A percentile compares a stretch with the other conserved stretches of the same genome.
Evolutionary conservation across 2,888 invertebrate species (phyloP).

Genomic region (Tachina grossa): DNA sequence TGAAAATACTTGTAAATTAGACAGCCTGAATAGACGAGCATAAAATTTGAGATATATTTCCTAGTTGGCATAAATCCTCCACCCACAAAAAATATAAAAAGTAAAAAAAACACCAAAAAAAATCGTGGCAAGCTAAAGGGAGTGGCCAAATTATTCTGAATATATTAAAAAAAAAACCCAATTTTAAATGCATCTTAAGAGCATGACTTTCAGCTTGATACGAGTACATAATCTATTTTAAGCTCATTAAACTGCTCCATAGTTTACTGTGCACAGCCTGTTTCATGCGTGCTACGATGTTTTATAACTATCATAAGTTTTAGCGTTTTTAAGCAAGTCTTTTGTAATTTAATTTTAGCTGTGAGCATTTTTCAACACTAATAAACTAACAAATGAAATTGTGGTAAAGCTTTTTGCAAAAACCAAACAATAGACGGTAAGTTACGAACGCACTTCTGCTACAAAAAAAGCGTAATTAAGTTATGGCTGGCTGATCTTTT

Average conservation of each 20-base stretch:
- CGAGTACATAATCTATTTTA: too few relatives aligned
- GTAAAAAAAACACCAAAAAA: neutral
- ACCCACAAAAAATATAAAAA: neutral
- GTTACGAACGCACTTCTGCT: conserved; percentile 61
- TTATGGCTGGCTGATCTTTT: conserved; percentile 32
- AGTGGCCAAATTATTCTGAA: neutral
- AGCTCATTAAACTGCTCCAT: neutral
- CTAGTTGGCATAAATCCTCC: conserved; percentile 49
- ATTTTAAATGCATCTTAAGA: neutral
- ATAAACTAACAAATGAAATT: conserved; percentile 15
- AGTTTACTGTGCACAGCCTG: neutral
- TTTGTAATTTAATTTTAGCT: conserved; percentile 27
- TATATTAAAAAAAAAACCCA: neutral
- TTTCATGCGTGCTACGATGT: conserved; percentile 34
- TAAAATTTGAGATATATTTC: conserved; percentile 68
- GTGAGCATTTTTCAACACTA: conserved; percentile 32
- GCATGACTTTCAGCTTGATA: too few relatives aligned
- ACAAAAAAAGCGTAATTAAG: conserved; percentile 36
- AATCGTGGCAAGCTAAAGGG: neutral
- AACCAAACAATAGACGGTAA: conserved; percentile 49
- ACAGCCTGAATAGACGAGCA: conserved; percentile 5
- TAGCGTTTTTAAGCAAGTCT: conserved; percentile 19
- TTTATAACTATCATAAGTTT: neutral
- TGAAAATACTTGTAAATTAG: neutral
- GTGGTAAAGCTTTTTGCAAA: conserved; percentile 46